Conservation (phyloP, 2,888 invertebrate genomes). For the Netelia virgata region DNA sequence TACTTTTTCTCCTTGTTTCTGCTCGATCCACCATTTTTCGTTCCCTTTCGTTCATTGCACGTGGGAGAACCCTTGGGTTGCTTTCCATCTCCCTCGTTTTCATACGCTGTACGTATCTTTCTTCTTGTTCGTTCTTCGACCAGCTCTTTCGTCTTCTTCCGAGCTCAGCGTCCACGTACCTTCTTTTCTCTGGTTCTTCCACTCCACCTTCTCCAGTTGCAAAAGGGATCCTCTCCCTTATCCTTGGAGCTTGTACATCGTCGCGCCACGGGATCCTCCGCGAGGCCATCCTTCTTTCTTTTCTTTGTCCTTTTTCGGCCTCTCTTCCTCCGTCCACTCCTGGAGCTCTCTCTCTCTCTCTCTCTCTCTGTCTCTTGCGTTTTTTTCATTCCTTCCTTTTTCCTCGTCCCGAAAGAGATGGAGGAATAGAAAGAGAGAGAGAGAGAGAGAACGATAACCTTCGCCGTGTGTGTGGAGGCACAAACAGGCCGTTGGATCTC, state of each 20-base stretch:
- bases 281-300: conserved; percentile 59
- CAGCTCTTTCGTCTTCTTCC: conserved; percentile 62
- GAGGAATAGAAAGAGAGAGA: conserved; percentile 28
- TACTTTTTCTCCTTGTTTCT: too few relatives aligned
- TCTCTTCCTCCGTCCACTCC: conserved; percentile 43
- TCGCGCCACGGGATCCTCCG: conserved; percentile 61
- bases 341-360: conserved; percentile 60
- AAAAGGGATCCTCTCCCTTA: conserved; percentile 60
- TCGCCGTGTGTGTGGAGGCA: conserved; percentile 40
- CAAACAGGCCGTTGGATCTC: conserved; percentile 48
- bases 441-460: conserved; percentile 27
- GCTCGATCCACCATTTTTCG: conserved; percentile 30
- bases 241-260: conserved; percentile 64
- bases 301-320: conserved; percentile 67
- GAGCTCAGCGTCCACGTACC: conserved; percentile 59
- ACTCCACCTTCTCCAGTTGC: conserved; percentile 59
- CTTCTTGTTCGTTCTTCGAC: conserved; percentile 31
- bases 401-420: conserved; percentile 46
- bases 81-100: conserved; percentile 68
- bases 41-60: conserved; percentile 25
- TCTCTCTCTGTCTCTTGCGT: conserved; percentile 37
- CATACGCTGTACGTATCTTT: conserved; percentile 56
- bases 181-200: conserved; percentile 18
- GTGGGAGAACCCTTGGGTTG: not conserved
- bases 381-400: conserved; percentile 56